Base-by-base conservation (phyloP, 2,113 vertebrate genomes). In the Cheirogaleus medius region DNA sequence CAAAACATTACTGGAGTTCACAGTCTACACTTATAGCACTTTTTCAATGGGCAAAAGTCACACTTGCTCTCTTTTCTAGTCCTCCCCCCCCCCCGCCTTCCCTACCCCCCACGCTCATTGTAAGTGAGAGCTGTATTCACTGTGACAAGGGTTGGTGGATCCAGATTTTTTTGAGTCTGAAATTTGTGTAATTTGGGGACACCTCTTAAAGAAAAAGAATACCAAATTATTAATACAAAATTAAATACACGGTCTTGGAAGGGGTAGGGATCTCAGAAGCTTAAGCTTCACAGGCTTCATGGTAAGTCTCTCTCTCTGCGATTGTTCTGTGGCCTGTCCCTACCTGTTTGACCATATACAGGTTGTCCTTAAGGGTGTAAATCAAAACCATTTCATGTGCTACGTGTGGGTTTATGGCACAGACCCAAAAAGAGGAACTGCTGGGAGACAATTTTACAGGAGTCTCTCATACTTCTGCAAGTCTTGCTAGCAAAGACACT, bases 21-120 rank as follows among this genome's bases (percentile, higher is more conserved):
- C 4, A 66, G 25, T 2, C 21, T 47, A 4, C 5, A 42, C 34
- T 29, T 34, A 34, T 0, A 25, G 23, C 2, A 34, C n/a, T 21
- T 69, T 49, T 47, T 68, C 11, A 77, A 27, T 39, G 47, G 18
- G 3, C 9, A 77, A 4, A 64, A 44, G 12, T 52, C 29, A 12
- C 42, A 15, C 1, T 3, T 71, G 2, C 4, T 20, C 5, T 20
- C 12, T 68, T 71, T 87, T 66, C 63, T 84, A 34, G 20, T 14
- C 32, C 20, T 23, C 15, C 18, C 29, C 20, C 21, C 1, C 2
- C 1, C 8, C 9, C 18, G 39, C 4, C 3, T n/a, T 5, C 23
- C 4, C 69, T 47, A 3, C 13, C 49, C 13, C 52, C 54, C 54
- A 2, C 1, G 7, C 20, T 56, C 54, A 56, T 49, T 83, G 77